A percentile compares a stretch with the other conserved stretches of the same genome.
These are phyloP conservation scores for Plemyria rubiginata DNA, from an alignment of 2,888 invertebrate species.

Conservation along the genomic window DNA sequence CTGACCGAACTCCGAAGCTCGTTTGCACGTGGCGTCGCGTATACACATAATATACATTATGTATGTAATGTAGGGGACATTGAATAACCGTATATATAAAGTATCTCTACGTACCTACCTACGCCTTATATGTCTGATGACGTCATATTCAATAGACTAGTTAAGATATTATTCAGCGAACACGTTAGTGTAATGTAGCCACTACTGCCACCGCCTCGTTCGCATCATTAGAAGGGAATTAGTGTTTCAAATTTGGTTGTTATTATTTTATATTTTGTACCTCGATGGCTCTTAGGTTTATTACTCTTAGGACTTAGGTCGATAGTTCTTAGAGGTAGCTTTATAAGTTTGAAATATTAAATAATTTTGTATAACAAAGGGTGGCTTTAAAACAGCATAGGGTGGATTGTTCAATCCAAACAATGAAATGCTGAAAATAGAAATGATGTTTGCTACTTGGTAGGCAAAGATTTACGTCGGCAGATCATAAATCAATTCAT, in stretches of 20 bases:
- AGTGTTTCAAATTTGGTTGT: no score
- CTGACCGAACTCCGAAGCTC: conserved; percentile 24
- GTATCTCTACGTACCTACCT: not conserved
- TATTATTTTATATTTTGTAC: no score
- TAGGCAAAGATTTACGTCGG: conserved; percentile 40
- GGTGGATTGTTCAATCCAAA: conserved; percentile 6
- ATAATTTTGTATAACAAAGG: no score
- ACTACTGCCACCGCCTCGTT: no score
- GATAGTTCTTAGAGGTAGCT: no score
- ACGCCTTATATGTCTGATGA: not conserved
- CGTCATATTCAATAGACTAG: not conserved
- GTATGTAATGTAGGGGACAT: no score
- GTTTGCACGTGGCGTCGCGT: conserved; percentile 10
- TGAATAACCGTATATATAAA: not conserved
- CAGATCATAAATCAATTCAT: conserved; percentile 43
- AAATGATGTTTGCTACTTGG: conserved; percentile 37
- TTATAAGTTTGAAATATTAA: no score
- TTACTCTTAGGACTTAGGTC: no score
- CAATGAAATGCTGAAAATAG: conserved; percentile 37
- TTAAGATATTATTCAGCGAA: no score
- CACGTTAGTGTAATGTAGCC: no score
- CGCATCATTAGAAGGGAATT: no score
- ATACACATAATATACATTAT: not conserved
- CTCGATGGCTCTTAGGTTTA: no score
- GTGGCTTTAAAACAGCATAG: not conserved